Base-by-base conservation (phyloP, 2,888 invertebrate genomes). In the Dynastes tityus region DNA sequence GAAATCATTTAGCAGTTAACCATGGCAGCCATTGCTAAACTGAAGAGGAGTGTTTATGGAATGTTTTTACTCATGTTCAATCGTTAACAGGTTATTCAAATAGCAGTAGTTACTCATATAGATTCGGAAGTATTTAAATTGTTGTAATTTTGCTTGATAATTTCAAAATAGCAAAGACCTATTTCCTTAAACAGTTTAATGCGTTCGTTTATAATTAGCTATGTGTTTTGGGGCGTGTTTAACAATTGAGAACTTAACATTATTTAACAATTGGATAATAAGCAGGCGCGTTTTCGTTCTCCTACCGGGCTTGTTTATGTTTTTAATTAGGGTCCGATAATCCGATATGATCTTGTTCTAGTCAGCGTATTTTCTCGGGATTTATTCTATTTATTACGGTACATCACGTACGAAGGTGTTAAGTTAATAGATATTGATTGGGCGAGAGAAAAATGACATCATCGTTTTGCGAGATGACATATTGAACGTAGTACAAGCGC, bases 381-480 rank as follows among this genome's bases (percentile, higher is more conserved):
- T 55, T 55, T 16, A 16, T 5, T 40, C 37, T 37, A 13, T 40
- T 65, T 37, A 37, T 16, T 16, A 1, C 40, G 6, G 2, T 40
- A 37, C n/a, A 32, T 8, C 65, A 40, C 37, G 16, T 65, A 16
- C 37, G 68, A 22, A 68, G 27, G 45, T 49, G 68, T 68, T 32
- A 32, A 32, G 32, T 32, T 68, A 68, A 58, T 73, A 16, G 71
- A 58, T 73, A 73, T 73, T 73, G 71, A 73, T 73, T 73, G 37
- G 37, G 71, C 13, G 40, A 37, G 58, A 73, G 71, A 55, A 58
- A 73, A 55, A 73, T 73, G 71, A 73, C 71, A 73, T 73, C 71
- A 73, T 73, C 71, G 37, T 73, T 37, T 58, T 40, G 71, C 37
- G 32, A 55, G 71, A 73, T 73, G 71, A 73, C 71, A 73, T 73